A percentile compares a stretch with the other conserved stretches of the same genome.
These are phyloP conservation scores for Drosophila acutilabella DNA, from an alignment of 2,888 invertebrate genomes.

Conservation along the genomic window DNA sequence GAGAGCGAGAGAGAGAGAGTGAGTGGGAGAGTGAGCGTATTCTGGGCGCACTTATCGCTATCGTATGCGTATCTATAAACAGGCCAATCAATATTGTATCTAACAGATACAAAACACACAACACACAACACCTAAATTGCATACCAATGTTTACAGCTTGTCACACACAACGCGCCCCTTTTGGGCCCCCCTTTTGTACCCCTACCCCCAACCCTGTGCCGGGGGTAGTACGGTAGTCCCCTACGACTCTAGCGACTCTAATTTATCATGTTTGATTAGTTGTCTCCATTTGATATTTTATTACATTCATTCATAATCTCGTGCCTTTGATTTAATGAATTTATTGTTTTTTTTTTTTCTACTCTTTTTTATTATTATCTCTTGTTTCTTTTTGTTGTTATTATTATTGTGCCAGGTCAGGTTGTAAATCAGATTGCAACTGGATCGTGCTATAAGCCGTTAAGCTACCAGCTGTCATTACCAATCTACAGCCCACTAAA, in stretches of 20 bases:
- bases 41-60: constrained; percentile 46
- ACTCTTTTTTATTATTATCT: constrained; percentile 28
- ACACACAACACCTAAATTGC: constrained; percentile 61
- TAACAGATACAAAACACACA: constrained; percentile 62
- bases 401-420: constrained; percentile 73
- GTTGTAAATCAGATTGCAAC: constrained; percentile 65
- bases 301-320: constrained; percentile 78
- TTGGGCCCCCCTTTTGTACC: neutral
- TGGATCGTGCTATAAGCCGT: constrained; percentile 13
- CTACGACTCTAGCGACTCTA: constrained; percentile 39
- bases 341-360: constrained; percentile 56
- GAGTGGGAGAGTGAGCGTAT: neutral
- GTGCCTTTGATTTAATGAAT: constrained; percentile 66
- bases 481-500: constrained; percentile 8
- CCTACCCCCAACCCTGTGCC: neutral
- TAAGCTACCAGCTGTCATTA: constrained; percentile 13
- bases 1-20: constrained; percentile 7
- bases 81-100: constrained; percentile 74
- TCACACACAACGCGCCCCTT: constrained; percentile 48
- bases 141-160: constrained; percentile 77
- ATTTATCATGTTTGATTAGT: constrained; percentile 80
- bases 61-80: constrained; percentile 52
- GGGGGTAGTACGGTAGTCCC: constrained; percentile 58
- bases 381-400: constrained; percentile 4
- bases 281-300: constrained; percentile 75